These are phyloP conservation scores for Excalfactoria chinensis DNA, from an alignment of 2,113 vertebrate species.

Conservation along the genomic window DNA sequence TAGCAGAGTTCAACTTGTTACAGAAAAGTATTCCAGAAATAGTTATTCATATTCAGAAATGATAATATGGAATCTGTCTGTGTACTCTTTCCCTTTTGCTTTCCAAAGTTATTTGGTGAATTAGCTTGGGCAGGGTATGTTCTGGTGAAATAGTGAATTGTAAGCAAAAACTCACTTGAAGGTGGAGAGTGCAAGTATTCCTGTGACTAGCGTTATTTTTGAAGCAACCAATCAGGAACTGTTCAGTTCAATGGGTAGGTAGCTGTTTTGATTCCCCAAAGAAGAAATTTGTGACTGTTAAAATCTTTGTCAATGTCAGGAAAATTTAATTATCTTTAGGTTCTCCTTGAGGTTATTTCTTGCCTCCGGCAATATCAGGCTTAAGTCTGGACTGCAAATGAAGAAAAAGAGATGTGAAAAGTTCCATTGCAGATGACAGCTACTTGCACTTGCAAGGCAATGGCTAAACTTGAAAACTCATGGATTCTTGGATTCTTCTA, in stretches of 20 bases:
- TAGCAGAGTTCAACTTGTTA: not conserved
- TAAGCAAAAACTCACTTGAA: not conserved
- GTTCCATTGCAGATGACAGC: not conserved
- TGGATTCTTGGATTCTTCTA: not conserved
- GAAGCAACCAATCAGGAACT: not conserved
- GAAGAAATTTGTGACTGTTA: not conserved
- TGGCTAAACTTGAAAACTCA: not conserved
- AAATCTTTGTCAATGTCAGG: not conserved
- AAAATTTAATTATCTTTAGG: not conserved
- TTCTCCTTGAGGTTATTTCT: conserved; percentile 12
- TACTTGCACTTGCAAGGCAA: not conserved
- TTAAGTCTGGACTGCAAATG: not conserved
- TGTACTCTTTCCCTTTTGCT: not conserved
- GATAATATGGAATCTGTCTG: not conserved
- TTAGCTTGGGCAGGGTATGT: not conserved
- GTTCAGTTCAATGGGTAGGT: not conserved
- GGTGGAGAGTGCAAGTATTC: not conserved
- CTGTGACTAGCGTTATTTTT: not conserved
- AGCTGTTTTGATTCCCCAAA: not conserved
- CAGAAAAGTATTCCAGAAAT: not conserved
- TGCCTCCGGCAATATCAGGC: not conserved
- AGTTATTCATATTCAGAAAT: not conserved
- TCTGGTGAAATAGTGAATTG: not conserved
- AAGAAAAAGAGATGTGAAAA: not conserved
- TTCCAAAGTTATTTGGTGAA: not conserved